Conservation (phyloP, 2,888 invertebrate genomes). For the Nemotelus nigrinus region DNA sequence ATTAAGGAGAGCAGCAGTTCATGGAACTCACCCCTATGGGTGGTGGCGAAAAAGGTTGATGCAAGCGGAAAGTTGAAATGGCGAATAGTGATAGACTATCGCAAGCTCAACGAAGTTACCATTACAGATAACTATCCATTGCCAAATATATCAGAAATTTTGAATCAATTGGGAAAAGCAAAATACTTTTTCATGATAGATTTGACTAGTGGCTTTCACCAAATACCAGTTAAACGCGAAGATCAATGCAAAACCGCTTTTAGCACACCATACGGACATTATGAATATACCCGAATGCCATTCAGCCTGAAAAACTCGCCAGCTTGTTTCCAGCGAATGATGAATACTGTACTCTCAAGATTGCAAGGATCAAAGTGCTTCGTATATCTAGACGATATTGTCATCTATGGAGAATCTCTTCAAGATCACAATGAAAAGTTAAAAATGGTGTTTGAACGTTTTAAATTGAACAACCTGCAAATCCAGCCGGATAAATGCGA, state of each 20-base stretch:
- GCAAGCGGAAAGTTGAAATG: not conserved
- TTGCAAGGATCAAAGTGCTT: slow-evolving; percentile 53
- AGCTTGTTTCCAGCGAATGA: slow-evolving; percentile 7
- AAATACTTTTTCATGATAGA: not conserved
- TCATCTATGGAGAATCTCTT: slow-evolving; percentile 54
- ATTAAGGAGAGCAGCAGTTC: not conserved
- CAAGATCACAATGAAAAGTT: slow-evolving; percentile 55
- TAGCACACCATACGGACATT: slow-evolving; percentile 4
- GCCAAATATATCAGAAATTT: no score
- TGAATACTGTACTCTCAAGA: not conserved
- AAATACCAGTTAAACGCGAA: not conserved
- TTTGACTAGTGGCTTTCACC: not conserved
- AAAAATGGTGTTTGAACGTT: no score
- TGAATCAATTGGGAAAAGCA: no score
- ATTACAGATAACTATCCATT: no score
- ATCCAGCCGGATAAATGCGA: no score
- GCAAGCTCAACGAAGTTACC: no score
- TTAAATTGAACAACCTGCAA: no score
- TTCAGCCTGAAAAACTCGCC: slow-evolving; percentile 13
- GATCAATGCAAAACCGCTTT: slow-evolving; percentile 7
- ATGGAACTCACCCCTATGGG: slow-evolving; percentile 17
- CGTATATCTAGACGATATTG: slow-evolving; percentile 59
- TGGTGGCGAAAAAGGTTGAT: not conserved
- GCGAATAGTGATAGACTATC: no score
- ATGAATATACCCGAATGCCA: no score